Evolutionary conservation across 2,888 invertebrate genomes (phyloP), one percentile per base, ranked within the genome.

Genomic region (Heteromurus nitidus): DNA sequence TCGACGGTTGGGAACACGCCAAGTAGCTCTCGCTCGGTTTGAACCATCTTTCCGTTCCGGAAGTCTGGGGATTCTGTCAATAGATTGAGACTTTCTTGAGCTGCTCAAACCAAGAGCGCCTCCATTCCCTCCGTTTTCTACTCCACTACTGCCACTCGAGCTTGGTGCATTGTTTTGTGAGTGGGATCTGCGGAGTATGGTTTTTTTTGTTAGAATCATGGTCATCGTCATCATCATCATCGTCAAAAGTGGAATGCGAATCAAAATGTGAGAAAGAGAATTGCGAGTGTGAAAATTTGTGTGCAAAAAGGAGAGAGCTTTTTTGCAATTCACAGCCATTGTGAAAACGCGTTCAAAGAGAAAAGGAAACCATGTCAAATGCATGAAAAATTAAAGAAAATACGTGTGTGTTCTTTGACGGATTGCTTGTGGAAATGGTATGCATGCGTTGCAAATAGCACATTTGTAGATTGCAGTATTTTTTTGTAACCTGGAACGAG

Each of bases 401-500:
- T n/a, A n/a, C n/a, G n/a, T n/a, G n/a, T n/a, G n/a, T n/a, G n/a
- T n/a, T n/a, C n/a, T n/a, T n/a, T n/a, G n/a, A n/a, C n/a, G n/a
- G n/a, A n/a, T n/a, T n/a, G n/a, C n/a, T n/a, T n/a, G n/a, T n/a
- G n/a, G n/a, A n/a, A n/a, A n/a, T n/a, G n/a, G n/a, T 16, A 55
- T 31, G 62, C 62, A 50, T 55, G 53, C 20, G 11, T 55, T 18
- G 24, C 11, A n/a, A 31, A 55, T 70, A 44, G 18, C 18, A n/a
- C 16, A 53, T 44, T n/a, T n/a, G n/a, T n/a, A n/a, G n/a, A n/a
- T n/a, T n/a, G n/a, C n/a, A 2, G 5, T 28, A 20, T n/a, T 3
- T 42, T n/a, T n/a, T n/a, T n/a, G n/a, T n/a, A n/a, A 87, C 87
- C 88, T 85, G 58, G 86, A 85, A 18, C 88, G 75, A 18, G 89